Conservation (phyloP, 1,140 invertebrate genomes). For the Thereuonema tuberculata region DNA sequence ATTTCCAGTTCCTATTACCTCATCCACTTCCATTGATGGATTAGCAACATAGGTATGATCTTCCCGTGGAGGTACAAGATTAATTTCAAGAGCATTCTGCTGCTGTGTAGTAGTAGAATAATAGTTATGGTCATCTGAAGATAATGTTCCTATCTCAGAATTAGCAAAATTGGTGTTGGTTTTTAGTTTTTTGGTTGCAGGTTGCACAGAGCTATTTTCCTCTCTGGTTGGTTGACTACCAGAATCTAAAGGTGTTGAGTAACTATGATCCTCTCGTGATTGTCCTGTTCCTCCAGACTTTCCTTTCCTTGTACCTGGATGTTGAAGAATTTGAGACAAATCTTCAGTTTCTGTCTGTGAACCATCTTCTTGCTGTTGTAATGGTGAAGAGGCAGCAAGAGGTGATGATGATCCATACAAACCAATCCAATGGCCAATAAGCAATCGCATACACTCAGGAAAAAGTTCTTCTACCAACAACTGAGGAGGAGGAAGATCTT, state of each 20-base stretch:
- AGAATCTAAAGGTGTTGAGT: not conserved
- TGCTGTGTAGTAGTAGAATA: not conserved
- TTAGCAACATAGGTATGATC: conserved; percentile 10
- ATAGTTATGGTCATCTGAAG: conserved; percentile 9
- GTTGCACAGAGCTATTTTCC: not conserved
- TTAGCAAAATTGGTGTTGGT: not conserved
- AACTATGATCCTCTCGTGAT: conserved; percentile 8
- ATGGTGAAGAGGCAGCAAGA: too few species aligned
- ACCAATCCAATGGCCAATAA: conserved; percentile 20
- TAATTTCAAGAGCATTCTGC: not conserved
- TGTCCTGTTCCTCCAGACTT: not conserved
- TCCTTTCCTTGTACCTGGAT: not conserved
- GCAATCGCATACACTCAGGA: conserved; percentile 22
- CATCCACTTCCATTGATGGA: not conserved
- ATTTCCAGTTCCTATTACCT: not conserved
- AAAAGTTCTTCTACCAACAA: conserved; percentile 20
- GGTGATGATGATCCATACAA: not conserved
- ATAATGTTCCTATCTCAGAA: not conserved
- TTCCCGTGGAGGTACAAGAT: conserved; percentile 1
- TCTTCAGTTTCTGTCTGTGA: not conserved
- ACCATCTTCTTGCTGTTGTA: not conserved
- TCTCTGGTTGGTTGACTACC: not conserved
- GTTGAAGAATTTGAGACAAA: not conserved
- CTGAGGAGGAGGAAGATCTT: conserved; percentile 21
- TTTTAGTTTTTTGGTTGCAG: not conserved